Evolutionary conservation across 1,140 invertebrate species (phyloP).

Genomic region (Drosophila persimilis): DNA sequence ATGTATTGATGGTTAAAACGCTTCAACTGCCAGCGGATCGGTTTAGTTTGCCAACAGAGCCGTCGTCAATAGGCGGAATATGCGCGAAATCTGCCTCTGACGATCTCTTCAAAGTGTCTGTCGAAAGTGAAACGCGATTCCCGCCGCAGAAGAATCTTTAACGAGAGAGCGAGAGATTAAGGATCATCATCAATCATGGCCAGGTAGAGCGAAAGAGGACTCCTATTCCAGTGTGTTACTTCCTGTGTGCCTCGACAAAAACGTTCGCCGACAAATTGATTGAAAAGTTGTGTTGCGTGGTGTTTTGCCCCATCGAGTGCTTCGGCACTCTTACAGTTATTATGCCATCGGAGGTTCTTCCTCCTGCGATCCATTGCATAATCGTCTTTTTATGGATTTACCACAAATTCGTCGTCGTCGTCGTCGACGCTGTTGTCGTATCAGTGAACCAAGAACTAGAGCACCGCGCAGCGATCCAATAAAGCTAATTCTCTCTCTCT

Average conservation of each 20-base stretch:
- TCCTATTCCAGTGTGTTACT: too few relatives aligned
- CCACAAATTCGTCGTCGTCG: slow-evolving; percentile 6
- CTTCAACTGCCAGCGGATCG: slow-evolving; percentile 56
- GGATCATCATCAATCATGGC: too few relatives aligned
- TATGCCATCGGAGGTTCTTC: too few relatives aligned
- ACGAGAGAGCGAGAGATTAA: too few relatives aligned
- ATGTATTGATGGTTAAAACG: slow-evolving; percentile 76
- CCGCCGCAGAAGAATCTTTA: slow-evolving; percentile 4
- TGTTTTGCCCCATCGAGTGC: too few relatives aligned
- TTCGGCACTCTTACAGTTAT: too few relatives aligned
- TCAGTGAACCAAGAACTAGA: slow-evolving; percentile 26
- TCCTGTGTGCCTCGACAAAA: too few relatives aligned
- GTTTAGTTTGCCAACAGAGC: slow-evolving; percentile 67
- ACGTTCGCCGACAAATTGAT: too few relatives aligned
- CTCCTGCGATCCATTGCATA: slow-evolving; percentile 49
- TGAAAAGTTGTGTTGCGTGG: too few relatives aligned
- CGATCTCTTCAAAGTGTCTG: slow-evolving; percentile 13
- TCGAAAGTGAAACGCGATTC: slow-evolving; percentile 9
- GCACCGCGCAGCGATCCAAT: slow-evolving; percentile 17
- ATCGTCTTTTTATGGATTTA: slow-evolving; percentile 59
- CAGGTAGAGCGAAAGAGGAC: too few relatives aligned
- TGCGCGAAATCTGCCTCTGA: slow-evolving; percentile 39
- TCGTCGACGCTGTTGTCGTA: slow-evolving; percentile 10
- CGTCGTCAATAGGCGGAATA: slow-evolving; percentile 62
- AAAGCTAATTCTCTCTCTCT: slow-evolving; percentile 36